phyloP scores from a whole-genome alignment of 2,888 invertebrate genomes.

The Drosophila austrosaltans region DNA sequence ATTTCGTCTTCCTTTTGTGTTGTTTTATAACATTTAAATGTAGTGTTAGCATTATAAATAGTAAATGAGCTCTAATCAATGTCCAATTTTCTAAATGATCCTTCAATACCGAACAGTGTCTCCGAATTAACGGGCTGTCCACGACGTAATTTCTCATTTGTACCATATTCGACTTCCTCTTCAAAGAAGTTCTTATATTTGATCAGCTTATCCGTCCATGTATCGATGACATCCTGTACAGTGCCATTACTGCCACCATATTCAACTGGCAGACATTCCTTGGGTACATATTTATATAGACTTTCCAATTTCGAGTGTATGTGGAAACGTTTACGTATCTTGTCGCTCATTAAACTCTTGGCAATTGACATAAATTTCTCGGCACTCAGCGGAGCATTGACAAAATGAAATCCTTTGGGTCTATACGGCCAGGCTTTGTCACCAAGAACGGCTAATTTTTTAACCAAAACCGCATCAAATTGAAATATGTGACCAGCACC shows the following conservation, averaged over 20 bases:
- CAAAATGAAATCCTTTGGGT: constrained; percentile 86
- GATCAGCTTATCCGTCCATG: constrained; percentile 81
- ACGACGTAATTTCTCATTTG: constrained; percentile 80
- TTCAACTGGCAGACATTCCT: constrained; percentile 86
- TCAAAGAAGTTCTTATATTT: constrained; percentile 80
- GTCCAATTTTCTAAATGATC: constrained; percentile 82
- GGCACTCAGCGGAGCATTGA: constrained; percentile 86
- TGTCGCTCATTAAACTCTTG: constrained; percentile 86
- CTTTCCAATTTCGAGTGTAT: constrained; percentile 85
- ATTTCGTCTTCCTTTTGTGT: constrained; percentile 22
- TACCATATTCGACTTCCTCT: constrained; percentile 80
- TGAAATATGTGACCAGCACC: constrained; percentile 85
- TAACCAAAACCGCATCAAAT: constrained; percentile 86
- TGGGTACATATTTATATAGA: constrained; percentile 86
- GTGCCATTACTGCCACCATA: constrained; percentile 87
- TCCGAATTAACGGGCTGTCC: constrained; percentile 79
- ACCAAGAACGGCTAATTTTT: constrained; percentile 85
- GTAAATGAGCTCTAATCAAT: constrained; percentile 74
- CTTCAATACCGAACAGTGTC: constrained; percentile 81
- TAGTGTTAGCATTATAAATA: constrained; percentile 24
- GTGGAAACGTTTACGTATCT: constrained; percentile 85
- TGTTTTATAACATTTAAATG: constrained; percentile 31
- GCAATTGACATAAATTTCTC: constrained; percentile 86
- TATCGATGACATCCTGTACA: constrained; percentile 81
- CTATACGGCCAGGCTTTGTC: constrained; percentile 87